phyloP scores from a whole-genome alignment of 2,797 vertebrate genomes.

The Pseudochirops cupreus region DNA sequence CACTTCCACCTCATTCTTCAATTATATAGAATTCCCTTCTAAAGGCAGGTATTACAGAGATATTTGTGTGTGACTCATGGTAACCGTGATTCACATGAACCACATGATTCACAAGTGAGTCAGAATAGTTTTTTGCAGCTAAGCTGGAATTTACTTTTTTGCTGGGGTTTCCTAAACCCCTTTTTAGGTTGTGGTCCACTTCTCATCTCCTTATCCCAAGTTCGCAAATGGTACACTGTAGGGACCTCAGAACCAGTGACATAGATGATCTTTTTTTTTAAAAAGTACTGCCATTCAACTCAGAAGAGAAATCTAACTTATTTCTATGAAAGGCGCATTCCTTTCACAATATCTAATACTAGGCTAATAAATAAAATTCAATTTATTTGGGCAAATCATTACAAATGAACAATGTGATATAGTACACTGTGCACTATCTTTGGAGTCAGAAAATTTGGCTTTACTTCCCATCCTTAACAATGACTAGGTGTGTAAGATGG shows the following conservation, averaged over 20 bases:
- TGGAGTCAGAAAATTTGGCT: background rate
- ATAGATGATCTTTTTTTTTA: background rate
- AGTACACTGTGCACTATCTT: background rate
- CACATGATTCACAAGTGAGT: background rate
- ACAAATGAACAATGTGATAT: background rate
- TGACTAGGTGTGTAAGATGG: background rate
- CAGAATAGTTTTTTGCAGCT: background rate
- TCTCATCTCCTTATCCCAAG: background rate
- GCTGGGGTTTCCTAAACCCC: background rate
- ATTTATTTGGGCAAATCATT: background rate
- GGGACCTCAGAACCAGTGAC: background rate
- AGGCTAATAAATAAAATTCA: background rate
- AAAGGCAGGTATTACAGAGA: background rate
- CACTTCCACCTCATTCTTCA: background rate
- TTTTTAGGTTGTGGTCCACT: background rate
- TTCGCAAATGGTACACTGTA: background rate
- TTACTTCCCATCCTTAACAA: background rate
- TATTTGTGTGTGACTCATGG: background rate
- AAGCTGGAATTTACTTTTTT: background rate
- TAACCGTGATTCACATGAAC: background rate
- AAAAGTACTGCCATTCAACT: background rate
- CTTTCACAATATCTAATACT: background rate
- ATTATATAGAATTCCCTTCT: background rate
- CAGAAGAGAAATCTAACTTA: background rate
- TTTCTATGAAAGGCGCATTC: background rate